Evolutionary conservation across 2,888 invertebrate genomes (phyloP).

Genomic region (Acrobasis suavella): DNA sequence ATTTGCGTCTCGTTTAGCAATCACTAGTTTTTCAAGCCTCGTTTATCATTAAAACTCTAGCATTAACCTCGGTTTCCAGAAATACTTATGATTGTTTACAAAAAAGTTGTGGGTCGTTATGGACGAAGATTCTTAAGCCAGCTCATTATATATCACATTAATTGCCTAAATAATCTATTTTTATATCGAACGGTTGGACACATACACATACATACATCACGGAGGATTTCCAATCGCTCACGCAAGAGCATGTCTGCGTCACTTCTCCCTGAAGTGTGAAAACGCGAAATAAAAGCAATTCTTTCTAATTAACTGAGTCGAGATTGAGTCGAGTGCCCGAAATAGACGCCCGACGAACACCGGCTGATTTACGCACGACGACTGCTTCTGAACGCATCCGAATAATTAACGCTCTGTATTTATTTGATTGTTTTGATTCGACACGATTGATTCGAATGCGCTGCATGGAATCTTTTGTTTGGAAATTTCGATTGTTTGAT

Average conservation of each 20-base stretch:
- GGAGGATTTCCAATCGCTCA: slow-evolving; percentile 60
- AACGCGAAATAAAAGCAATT: slow-evolving; percentile 81
- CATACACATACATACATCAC: slow-evolving; percentile 63
- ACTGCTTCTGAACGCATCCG: slow-evolving; percentile 69
- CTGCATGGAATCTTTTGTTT: slow-evolving; percentile 42
- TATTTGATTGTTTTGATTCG: slow-evolving; percentile 79
- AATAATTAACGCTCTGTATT: slow-evolving; percentile 76
- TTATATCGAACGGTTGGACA: slow-evolving; percentile 52
- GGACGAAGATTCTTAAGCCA: slow-evolving; percentile 25
- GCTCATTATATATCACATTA: slow-evolving; percentile 47
- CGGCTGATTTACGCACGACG: slow-evolving; percentile 71
- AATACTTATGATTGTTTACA: slow-evolving; percentile 11
- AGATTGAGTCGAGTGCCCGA: slow-evolving; percentile 62
- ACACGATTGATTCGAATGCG: slow-evolving; percentile 58
- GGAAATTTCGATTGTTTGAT: slow-evolving; percentile 23
- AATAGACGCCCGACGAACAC: slow-evolving; percentile 65
- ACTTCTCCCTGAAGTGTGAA: slow-evolving; percentile 68
- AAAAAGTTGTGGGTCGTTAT: slow-evolving; percentile 22
- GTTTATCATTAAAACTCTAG: slow-evolving; percentile 70
- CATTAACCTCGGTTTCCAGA: slow-evolving; percentile 49
- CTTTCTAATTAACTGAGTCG: slow-evolving; percentile 78
- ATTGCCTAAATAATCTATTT: slow-evolving; percentile 50
- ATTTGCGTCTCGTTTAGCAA: slow-evolving; percentile 70
- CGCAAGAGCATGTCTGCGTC: slow-evolving; percentile 57
- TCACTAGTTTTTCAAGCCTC: slow-evolving; percentile 68